phyloP scores from a whole-genome alignment of 2,888 invertebrate species.

The Heliconius ethilla region DNA sequence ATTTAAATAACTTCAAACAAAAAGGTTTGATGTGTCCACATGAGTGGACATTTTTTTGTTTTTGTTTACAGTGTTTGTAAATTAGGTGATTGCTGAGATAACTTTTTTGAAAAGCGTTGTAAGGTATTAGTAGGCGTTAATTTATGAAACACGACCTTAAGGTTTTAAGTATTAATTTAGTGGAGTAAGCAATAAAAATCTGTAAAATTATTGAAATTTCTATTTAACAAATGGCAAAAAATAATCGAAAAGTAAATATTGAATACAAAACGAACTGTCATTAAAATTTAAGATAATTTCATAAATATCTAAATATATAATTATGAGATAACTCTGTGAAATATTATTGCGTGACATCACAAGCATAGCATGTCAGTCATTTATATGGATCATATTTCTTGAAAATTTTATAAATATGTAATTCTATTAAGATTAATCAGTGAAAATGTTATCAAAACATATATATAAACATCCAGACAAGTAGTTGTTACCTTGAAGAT shows the following conservation, averaged over 20 bases:
- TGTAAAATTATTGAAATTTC: neutral
- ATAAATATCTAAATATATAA: neutral
- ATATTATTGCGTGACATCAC: neutral
- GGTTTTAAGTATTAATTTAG: neutral
- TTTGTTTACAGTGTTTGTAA: constrained; percentile 17
- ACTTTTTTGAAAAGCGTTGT: constrained; percentile 14
- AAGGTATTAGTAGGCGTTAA: constrained; percentile 1
- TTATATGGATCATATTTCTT: neutral
- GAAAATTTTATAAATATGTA: neutral
- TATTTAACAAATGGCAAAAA: no score
- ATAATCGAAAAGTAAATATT: neutral
- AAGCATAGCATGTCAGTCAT: neutral
- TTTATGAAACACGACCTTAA: neutral
- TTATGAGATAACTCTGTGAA: neutral
- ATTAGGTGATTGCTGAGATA: constrained; percentile 16
- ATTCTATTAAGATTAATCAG: no score
- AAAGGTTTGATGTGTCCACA: no score
- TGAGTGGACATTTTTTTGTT: constrained; percentile 30
- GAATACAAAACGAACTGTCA: neutral
- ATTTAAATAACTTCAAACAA: constrained; percentile 60
- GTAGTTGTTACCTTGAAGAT: constrained; percentile 24
- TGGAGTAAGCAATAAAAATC: neutral
- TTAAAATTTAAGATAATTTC: neutral
- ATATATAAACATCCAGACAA: neutral
- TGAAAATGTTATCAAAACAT: no score